These are phyloP conservation scores for Bambusicola thoracicus DNA, from an alignment of 2,113 vertebrate genomes.

Conservation along the genomic window DNA sequence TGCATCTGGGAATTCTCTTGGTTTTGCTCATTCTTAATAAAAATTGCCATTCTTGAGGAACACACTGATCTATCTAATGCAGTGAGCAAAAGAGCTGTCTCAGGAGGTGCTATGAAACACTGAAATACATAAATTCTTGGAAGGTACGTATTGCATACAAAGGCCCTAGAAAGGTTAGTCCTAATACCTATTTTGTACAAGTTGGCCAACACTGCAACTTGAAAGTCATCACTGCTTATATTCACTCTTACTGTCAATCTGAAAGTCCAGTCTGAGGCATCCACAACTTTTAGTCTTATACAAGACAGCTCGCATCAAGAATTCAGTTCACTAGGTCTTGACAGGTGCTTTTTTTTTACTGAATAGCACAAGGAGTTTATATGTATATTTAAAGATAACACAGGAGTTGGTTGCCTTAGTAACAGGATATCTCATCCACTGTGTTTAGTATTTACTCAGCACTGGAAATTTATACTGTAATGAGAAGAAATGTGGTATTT, in stretches of 20 bases:
- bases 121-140: neutral
- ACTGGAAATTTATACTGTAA: slow-evolving; percentile 5
- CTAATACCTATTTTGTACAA: neutral
- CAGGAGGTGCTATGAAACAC: neutral
- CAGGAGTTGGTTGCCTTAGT: slow-evolving; percentile 43
- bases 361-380: neutral
- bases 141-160: neutral
- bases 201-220: neutral
- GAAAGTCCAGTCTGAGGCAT: neutral
- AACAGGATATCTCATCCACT: slow-evolving; percentile 33
- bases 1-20: neutral
- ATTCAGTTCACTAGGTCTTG: slow-evolving; percentile 11
- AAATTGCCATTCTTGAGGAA: neutral
- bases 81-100: neutral
- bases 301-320: neutral
- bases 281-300: neutral
- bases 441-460: slow-evolving; percentile 48
- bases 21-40: neutral
- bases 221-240: neutral
- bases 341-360: neutral
- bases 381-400: slow-evolving; percentile 21
- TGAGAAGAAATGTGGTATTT: slow-evolving; percentile 32
- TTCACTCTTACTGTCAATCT: neutral
- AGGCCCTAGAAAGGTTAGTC: neutral
- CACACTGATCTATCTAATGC: fast-evolving